Evolutionary conservation across 1,140 invertebrate species (phyloP), one percentile per base, ranked within the genome.

Genomic region (Dendrolimus punctatus): DNA sequence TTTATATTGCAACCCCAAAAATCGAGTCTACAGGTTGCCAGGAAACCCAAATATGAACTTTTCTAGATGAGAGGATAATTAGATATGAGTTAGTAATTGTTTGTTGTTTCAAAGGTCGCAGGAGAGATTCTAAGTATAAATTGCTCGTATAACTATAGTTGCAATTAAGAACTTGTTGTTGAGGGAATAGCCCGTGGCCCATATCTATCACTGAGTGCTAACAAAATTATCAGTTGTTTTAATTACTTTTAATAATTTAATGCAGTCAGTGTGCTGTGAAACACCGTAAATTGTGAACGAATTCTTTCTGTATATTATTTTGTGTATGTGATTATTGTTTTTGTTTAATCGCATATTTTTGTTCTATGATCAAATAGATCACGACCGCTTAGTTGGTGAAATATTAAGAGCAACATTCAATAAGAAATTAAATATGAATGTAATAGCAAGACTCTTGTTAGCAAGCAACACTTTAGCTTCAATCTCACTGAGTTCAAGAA

Each of bases 361-460:
- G 23, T 23, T 23, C 23, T 23, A 23, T 23, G 23, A 23, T 23
- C 23, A 23, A 23, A 23, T 23, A 23, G 23, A 23, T 23, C 23
- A 23, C 23, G 23, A 23, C 23, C 3, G 23, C 1, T 23, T 23
- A 3, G 23, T 23, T 23, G 23, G 1, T 23, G 23, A 2, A 23
- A 23, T 23, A 23, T 23, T 23, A 23, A 23, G 23, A 23, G 3
- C 23, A 23, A 23, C 23, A 23, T 23, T 38, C 23, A 8, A 44
- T 40, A 53, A 46, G 41, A 62, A 55, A 39, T 48, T 60, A 42
- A 65, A 58, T 40, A 51, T 60, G 50, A 57, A 62, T 51, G 55
- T 64, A 50, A 51, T 66, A 46, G 41, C 49, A 42, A 69, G 61
- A 58, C 40, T 63, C 9, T 23, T 55, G 6, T 6, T 66, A 10